phyloP scores from a whole-genome alignment of 2,113 vertebrate species.

The Trinectes maculatus region DNA sequence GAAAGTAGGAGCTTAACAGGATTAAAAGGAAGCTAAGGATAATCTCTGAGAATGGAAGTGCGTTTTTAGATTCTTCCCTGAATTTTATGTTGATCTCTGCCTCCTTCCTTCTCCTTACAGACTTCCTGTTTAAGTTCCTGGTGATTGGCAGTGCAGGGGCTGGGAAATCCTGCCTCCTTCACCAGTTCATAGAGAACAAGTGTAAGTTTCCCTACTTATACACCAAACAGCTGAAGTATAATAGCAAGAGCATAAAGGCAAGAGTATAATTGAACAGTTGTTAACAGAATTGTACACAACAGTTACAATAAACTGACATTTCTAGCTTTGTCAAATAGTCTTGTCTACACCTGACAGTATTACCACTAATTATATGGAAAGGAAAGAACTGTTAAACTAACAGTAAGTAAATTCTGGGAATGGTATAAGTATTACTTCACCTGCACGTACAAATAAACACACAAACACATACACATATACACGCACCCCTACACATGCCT shows the following conservation, averaged over 20 bases:
- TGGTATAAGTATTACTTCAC: no score
- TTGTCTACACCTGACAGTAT: no score
- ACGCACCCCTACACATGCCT: neutral
- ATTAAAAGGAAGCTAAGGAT: conserved; percentile 57
- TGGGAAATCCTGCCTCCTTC: conserved; percentile 94
- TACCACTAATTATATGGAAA: no score
- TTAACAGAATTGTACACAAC: no score
- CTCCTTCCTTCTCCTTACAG: conserved; percentile 74
- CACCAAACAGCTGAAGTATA: conserved; percentile 3
- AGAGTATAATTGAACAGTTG: no score
- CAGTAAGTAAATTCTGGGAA: no score
- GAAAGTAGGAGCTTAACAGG: conserved; percentile 47
- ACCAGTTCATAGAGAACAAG: conserved; percentile 96
- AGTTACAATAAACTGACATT: neutral
- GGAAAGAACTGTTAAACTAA: no score
- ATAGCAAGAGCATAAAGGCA: no score
- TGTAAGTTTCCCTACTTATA: conserved; percentile 80
- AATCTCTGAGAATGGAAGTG: conserved; percentile 28
- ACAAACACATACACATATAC: neutral
- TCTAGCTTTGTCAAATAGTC: no score
- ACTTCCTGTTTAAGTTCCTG: conserved; percentile 97
- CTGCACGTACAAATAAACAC: neutral
- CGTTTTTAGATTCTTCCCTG: no score
- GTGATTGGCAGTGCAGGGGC: conserved; percentile 94
- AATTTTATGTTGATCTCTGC: conserved; percentile 34